phyloP scores from a whole-genome alignment of 2,888 invertebrate genomes.

The Kuschelorhynchus macadamiae region DNA sequence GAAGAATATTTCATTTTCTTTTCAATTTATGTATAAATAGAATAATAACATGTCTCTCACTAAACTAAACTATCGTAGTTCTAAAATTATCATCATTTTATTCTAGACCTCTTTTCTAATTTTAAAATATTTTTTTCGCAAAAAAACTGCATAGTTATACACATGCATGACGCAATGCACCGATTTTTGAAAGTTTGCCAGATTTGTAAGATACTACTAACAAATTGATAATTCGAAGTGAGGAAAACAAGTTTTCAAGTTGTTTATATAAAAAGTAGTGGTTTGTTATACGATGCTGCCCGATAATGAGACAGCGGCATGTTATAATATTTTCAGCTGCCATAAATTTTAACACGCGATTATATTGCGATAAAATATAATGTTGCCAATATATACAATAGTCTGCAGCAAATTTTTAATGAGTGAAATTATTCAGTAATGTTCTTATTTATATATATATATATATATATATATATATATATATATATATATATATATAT shows the following conservation, averaged over 20 bases:
- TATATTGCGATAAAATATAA: too few species aligned
- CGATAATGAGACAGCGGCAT: too few species aligned
- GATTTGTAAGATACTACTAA: constrained; percentile 3
- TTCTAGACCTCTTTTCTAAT: constrained; percentile 17
- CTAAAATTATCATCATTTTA: constrained; percentile 18
- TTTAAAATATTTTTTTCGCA: constrained; percentile 15
- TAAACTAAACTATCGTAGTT: constrained; percentile 13
- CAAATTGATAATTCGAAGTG: constrained; percentile 12
- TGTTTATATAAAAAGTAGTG: constrained; percentile 17
- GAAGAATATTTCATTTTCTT: too few species aligned
- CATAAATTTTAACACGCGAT: too few species aligned
- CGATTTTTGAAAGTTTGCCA: constrained; percentile 22
- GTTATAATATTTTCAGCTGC: not conserved
- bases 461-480: too few species aligned
- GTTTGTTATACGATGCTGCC: constrained; percentile 10
- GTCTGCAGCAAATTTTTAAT: too few species aligned
- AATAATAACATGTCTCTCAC: constrained; percentile 13
- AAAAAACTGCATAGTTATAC: constrained; percentile 26
- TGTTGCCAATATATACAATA: too few species aligned
- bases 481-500: too few species aligned
- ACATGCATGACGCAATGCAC: constrained; percentile 26
- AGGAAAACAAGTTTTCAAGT: constrained; percentile 12
- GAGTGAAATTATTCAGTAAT: too few species aligned
- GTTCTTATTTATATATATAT: too few species aligned
- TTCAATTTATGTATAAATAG: constrained; percentile 13